A percentile compares a stretch with the other conserved stretches of the same genome.
Evolutionary conservation across 2,888 invertebrate genomes (phyloP).

Genomic region (Zhengitettix transpicula): DNA sequence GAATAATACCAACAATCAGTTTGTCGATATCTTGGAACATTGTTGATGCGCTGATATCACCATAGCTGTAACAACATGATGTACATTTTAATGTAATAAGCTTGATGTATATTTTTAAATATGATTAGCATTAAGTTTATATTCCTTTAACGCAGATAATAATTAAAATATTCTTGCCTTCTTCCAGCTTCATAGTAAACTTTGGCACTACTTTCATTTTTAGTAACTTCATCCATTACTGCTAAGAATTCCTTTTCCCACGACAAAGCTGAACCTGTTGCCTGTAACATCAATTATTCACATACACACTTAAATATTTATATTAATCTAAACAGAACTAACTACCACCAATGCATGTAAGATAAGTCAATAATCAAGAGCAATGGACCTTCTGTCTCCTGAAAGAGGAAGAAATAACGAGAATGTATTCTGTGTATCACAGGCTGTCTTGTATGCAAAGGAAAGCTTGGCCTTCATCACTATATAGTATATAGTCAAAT

Average conservation of each 20-base stretch:
- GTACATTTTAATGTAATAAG: neutral
- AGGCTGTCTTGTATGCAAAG: too few relatives aligned
- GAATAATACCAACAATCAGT: slow-evolving; percentile 43
- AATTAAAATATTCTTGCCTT: slow-evolving; percentile 24
- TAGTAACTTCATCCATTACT: slow-evolving; percentile 25
- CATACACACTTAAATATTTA: too few relatives aligned
- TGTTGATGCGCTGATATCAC: slow-evolving; percentile 50
- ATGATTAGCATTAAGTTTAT: neutral
- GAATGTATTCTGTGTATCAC: too few relatives aligned
- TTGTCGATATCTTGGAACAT: slow-evolving; percentile 59
- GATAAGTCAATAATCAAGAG: too few relatives aligned
- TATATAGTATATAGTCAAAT: too few relatives aligned
- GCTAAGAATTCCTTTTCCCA: slow-evolving; percentile 45
- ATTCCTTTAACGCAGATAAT: neutral
- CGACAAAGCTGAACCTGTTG: slow-evolving; percentile 33
- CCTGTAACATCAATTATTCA: slow-evolving; percentile 18
- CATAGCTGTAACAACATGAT: slow-evolving; percentile 35
- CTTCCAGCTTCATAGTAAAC: slow-evolving; percentile 42
- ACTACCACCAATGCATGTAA: too few relatives aligned
- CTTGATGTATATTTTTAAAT: neutral
- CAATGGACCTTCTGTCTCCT: too few relatives aligned
- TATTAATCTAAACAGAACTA: too few relatives aligned
- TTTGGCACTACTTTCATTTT: slow-evolving; percentile 24
- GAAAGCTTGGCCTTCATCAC: too few relatives aligned
- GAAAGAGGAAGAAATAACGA: too few relatives aligned